A percentile compares a stretch with the other conserved stretches of the same genome.
These are phyloP conservation scores for Nothocercus nigrocapillus DNA, from an alignment of 2,113 vertebrate species.

Conservation along the genomic window DNA sequence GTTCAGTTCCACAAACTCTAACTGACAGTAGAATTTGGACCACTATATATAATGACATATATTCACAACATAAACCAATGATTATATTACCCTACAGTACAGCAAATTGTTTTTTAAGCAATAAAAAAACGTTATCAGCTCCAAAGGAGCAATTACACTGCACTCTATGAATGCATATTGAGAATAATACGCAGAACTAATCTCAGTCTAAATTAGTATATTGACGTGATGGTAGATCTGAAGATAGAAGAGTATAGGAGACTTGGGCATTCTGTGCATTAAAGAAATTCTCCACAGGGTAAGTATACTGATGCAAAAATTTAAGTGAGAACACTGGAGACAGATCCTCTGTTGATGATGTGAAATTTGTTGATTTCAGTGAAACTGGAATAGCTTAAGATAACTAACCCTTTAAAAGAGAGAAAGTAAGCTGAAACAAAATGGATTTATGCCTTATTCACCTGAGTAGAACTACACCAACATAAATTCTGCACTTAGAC, in stretches of 20 bases:
- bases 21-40: not conserved
- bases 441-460: not conserved
- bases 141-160: conserved; percentile 71
- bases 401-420: not conserved
- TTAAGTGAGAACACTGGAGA: not conserved
- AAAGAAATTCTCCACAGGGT: not conserved
- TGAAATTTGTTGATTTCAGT: not conserved
- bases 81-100: not conserved
- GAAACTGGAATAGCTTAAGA: not conserved
- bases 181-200: conserved; percentile 47
- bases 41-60: not conserved
- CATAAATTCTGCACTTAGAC: not conserved
- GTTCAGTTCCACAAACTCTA: not conserved
- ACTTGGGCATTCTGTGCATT: not conserved
- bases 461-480: not conserved
- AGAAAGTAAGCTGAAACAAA: not conserved
- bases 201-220: conserved; percentile 30
- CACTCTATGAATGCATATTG: conserved; percentile 59
- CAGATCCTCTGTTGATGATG: not conserved
- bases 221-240: not conserved
- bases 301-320: not conserved
- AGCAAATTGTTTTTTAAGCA: conserved; percentile 15
- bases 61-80: conserved; percentile 47
- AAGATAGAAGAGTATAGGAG: not conserved
- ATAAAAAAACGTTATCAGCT: conserved; percentile 63